Conservation (phyloP, 2,797 vertebrate species). For the Semotilus atromaculatus region DNA sequence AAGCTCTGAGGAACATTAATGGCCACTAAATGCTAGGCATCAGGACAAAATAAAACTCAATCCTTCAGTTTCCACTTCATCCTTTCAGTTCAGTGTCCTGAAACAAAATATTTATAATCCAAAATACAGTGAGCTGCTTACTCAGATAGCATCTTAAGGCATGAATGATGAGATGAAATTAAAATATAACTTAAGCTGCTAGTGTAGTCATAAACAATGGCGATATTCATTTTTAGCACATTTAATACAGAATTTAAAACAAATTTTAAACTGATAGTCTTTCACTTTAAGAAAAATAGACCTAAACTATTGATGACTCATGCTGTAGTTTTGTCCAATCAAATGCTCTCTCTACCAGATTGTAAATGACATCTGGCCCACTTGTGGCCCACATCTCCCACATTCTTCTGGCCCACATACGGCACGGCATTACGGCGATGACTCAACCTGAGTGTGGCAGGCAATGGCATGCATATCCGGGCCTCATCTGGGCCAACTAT, state of each 20-base stretch:
- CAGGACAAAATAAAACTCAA: not conserved
- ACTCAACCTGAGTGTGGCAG: too few species aligned
- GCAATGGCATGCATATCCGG: too few species aligned
- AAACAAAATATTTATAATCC: not conserved
- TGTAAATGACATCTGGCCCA: too few species aligned
- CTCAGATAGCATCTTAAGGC: not conserved
- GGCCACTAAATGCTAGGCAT: slow-evolving; percentile 6
- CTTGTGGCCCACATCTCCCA: too few species aligned
- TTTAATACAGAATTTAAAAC: not conserved
- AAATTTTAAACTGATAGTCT: not conserved
- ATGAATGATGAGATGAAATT: not conserved
- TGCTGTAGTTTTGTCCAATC: not conserved
- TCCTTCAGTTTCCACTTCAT: not conserved
- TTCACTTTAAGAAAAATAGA: not conserved
- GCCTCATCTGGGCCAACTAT: too few species aligned
- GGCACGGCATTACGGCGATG: too few species aligned
- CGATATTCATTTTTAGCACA: not conserved
- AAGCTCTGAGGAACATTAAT: slow-evolving; percentile 25
- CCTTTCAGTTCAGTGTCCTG: not conserved
- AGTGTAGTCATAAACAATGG: not conserved
- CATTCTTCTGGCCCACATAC: too few species aligned
- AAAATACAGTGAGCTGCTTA: not conserved
- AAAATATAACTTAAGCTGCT: not conserved
- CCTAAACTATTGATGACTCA: not conserved
- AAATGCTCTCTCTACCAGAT: not conserved